Evolutionary conservation across 2,888 invertebrate species (phyloP).

Genomic region (Tigriopus californicus): DNA sequence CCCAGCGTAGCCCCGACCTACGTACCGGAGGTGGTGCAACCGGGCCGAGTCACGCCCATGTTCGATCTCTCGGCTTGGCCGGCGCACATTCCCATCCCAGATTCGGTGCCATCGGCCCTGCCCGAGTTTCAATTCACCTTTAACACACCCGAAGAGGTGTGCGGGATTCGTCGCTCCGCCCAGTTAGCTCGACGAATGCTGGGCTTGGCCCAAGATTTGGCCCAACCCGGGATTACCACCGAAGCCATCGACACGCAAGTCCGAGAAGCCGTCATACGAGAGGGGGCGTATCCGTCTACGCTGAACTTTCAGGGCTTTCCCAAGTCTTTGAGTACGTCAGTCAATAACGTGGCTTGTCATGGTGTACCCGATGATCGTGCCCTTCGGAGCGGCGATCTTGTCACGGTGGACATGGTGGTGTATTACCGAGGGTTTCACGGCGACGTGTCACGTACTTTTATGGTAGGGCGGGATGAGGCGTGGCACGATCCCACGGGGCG

Average conservation of each 20-base stretch:
- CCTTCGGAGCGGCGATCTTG: conserved; percentile 63
- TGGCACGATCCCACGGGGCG: conserved; percentile 42
- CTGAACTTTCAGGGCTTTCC: conserved; percentile 64
- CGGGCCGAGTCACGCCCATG: too few species aligned
- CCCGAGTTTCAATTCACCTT: too few species aligned
- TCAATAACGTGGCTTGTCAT: conserved; percentile 44
- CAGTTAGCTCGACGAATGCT: not conserved
- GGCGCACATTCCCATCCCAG: too few species aligned
- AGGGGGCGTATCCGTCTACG: conserved; percentile 73
- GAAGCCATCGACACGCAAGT: conserved; percentile 59
- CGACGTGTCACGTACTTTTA: conserved; percentile 70
- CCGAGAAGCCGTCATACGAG: conserved; percentile 45
- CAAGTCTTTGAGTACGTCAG: conserved; percentile 72
- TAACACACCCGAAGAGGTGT: too few species aligned
- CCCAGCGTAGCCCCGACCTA: too few species aligned
- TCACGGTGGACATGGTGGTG: conserved; percentile 77
- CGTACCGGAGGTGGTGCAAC: too few species aligned
- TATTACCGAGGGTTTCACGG: conserved; percentile 70
- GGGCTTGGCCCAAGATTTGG: not conserved
- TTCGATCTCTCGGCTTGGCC: too few species aligned
- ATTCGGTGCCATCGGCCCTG: too few species aligned
- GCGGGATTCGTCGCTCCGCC: not conserved
- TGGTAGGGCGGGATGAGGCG: conserved; percentile 60
- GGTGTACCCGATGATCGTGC: conserved; percentile 72
- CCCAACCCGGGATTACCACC: conserved; percentile 47